These are phyloP conservation scores for Zophobas atratus DNA, from an alignment of 1,140 invertebrate species.

Conservation along the genomic window DNA sequence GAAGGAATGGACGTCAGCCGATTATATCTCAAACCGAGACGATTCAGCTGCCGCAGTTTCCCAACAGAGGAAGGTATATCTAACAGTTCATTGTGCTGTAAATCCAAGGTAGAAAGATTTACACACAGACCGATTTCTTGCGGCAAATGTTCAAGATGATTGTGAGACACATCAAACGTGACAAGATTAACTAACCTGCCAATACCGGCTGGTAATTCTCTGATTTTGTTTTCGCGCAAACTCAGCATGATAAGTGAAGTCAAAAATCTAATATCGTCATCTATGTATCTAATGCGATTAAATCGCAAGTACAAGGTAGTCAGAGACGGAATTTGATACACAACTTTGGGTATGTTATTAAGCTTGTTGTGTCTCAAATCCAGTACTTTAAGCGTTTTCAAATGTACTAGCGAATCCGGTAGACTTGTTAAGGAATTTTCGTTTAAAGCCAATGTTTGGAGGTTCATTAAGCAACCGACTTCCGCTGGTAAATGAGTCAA, in stretches of 20 bases:
- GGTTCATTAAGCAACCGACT: slow-evolving; percentile 92
- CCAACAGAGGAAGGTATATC: slow-evolving; percentile 98
- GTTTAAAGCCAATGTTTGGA: slow-evolving; percentile 94
- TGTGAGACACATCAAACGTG: slow-evolving; percentile 98
- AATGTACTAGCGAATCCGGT: slow-evolving; percentile 91
- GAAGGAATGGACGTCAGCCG: slow-evolving; percentile 90
- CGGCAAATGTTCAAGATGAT: slow-evolving; percentile 95
- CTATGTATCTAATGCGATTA: slow-evolving; percentile 94
- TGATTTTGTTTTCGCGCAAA: slow-evolving; percentile 98
- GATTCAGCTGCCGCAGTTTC: slow-evolving; percentile 87
- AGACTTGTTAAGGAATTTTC: slow-evolving; percentile 98
- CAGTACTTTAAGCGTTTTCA: slow-evolving; percentile 91
- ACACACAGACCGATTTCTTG: slow-evolving; percentile 96
- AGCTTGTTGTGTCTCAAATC: slow-evolving; percentile 99
- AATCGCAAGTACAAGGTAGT: slow-evolving; percentile 97
- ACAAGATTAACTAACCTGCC: slow-evolving; percentile 91
- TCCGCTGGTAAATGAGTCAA: slow-evolving; percentile 91
- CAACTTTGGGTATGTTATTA: slow-evolving; percentile 98
- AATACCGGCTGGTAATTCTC: slow-evolving; percentile 92
- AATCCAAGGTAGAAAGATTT: slow-evolving; percentile 94
- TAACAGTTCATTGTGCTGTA: slow-evolving; percentile 98
- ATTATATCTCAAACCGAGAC: slow-evolving; percentile 93
- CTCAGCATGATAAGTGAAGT: slow-evolving; percentile 97
- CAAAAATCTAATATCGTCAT: slow-evolving; percentile 90
- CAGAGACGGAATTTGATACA: slow-evolving; percentile 93